Evolutionary conservation across 2,113 vertebrate species (phyloP).

Genomic region (Podarcis cretensis): DNA sequence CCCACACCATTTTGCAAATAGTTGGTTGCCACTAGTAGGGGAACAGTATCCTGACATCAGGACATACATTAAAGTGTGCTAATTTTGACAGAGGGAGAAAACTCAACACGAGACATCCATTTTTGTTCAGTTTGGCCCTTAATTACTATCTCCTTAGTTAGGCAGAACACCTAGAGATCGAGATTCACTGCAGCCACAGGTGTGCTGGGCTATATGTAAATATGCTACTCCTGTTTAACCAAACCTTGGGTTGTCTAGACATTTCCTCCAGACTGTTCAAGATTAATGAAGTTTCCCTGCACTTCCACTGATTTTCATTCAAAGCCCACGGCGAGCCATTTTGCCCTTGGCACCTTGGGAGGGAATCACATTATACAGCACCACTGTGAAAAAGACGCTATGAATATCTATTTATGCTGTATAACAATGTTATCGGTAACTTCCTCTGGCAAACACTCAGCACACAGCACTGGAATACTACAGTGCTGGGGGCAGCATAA

Average conservation of each 20-base stretch:
- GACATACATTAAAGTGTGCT: background rate
- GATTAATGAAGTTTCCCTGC: conserved; percentile 4
- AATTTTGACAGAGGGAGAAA: background rate
- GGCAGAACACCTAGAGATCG: background rate
- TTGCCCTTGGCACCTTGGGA: background rate
- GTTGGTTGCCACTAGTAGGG: background rate
- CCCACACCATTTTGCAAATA: background rate
- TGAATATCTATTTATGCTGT: background rate
- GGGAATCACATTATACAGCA: conserved; percentile 10
- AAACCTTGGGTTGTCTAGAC: background rate
- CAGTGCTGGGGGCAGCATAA: background rate
- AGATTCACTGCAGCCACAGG: background rate
- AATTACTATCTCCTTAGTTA: background rate
- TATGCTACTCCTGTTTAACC: background rate
- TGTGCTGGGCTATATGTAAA: background rate
- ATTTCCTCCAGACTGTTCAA: background rate
- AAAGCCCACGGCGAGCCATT: conserved; percentile 5
- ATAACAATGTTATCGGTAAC: conserved; percentile 9
- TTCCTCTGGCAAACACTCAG: conserved; percentile 20
- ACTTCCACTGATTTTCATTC: conserved; percentile 35
- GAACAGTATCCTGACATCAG: background rate
- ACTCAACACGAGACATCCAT: background rate
- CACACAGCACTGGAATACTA: background rate
- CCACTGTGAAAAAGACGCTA: background rate
- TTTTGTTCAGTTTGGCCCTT: background rate